These are phyloP conservation scores for Deroplatys truncata DNA, from an alignment of 2,888 invertebrate genomes.

Conservation along the genomic window DNA sequence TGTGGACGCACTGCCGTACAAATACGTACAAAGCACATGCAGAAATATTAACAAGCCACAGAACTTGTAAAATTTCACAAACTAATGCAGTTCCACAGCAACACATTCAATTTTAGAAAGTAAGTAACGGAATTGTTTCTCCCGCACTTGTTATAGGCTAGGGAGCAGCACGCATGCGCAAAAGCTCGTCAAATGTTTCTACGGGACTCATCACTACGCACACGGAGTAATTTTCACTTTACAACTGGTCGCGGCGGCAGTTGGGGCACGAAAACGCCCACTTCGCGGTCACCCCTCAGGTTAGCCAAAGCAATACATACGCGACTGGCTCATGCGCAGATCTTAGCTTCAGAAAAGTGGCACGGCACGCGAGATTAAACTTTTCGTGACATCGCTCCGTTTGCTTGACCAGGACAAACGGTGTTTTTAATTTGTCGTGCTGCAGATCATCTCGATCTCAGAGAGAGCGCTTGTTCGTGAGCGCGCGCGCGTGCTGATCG, in stretches of 20 bases:
- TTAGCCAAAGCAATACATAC: background rate
- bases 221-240: background rate
- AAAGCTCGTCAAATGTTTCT: background rate
- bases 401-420: background rate
- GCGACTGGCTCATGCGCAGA: background rate
- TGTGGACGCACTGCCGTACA: background rate
- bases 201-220: background rate
- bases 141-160: background rate
- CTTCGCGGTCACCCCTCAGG: background rate
- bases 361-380: background rate
- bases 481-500: background rate
- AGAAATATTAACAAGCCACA: background rate
- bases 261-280: background rate
- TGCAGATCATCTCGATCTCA: background rate
- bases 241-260: background rate
- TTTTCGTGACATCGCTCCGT: background rate
- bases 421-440: background rate
- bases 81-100: background rate
- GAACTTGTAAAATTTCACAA: background rate
- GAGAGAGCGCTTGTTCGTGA: background rate
- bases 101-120: background rate
- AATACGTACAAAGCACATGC: background rate
- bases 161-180: background rate
- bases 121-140: background rate
- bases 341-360: background rate